phyloP scores from a whole-genome alignment of 2,113 vertebrate genomes.

The Amphilophus citrinellus region DNA sequence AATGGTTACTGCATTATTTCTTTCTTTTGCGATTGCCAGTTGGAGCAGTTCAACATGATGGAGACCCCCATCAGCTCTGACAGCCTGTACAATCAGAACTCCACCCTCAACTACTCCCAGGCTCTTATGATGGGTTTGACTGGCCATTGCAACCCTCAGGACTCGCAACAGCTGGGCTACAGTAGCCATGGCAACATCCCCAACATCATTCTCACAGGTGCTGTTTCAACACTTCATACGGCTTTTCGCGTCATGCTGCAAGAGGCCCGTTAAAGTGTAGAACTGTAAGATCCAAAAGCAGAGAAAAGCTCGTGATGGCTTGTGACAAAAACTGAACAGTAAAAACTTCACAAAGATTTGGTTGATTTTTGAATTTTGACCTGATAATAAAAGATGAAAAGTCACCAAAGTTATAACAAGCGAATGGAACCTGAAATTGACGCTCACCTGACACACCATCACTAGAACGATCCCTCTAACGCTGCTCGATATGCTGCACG shows the following conservation, averaged over 20 bases:
- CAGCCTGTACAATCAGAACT: constrained; percentile 90
- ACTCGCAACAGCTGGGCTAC: constrained; percentile 88
- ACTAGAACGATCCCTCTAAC: not conserved
- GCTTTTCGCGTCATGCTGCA: constrained; percentile 2
- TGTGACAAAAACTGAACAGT: not conserved
- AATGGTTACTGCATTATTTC: not conserved
- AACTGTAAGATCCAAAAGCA: not conserved
- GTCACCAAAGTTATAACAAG: no score
- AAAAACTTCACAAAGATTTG: not conserved
- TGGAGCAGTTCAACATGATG: constrained; percentile 97
- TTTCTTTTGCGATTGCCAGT: constrained; percentile 73
- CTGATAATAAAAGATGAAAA: no score
- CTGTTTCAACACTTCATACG: constrained; percentile 55
- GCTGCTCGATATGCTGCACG: not conserved
- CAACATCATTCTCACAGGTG: constrained; percentile 99
- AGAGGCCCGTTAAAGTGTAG: not conserved
- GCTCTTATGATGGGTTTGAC: constrained; percentile 93
- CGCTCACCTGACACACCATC: not conserved
- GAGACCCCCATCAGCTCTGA: constrained; percentile 90
- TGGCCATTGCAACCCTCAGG: constrained; percentile 88
- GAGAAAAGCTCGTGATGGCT: not conserved
- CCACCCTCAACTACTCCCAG: constrained; percentile 96
- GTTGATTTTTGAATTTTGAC: no score
- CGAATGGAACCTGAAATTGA: no score
- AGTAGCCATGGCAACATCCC: constrained; percentile 95